Percentiles rank a stretch among this genome's conserved stretches.
phyloP scores from a whole-genome alignment of 2,888 invertebrate species.

The Nasonia oneida region DNA sequence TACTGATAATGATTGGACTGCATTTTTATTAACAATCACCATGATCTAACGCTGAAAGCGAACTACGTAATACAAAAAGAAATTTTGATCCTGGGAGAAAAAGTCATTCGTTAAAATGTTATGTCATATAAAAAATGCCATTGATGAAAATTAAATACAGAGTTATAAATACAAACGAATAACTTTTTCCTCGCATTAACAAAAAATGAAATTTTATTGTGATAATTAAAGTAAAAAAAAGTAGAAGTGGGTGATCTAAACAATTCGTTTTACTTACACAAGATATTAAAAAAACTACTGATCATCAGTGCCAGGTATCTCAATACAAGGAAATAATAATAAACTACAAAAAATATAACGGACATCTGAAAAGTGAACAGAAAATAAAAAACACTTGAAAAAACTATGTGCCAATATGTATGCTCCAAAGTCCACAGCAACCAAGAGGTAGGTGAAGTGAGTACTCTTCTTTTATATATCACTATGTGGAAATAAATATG shows the following conservation, averaged over 20 bases:
- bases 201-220: constrained; percentile 16
- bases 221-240: constrained; percentile 27
- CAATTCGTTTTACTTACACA: constrained; percentile 70
- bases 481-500: constrained; percentile 18
- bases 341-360: constrained; percentile 72
- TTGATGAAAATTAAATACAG: not conserved
- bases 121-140: not conserved
- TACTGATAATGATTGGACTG: constrained; percentile 53
- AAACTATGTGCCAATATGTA: constrained; percentile 63
- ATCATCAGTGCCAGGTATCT: constrained; percentile 72
- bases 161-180: constrained; percentile 6
- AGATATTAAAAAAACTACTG: constrained; percentile 69
- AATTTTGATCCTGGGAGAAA: constrained; percentile 14
- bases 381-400: constrained; percentile 65
- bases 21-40: constrained; percentile 31
- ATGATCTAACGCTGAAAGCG: constrained; percentile 45
- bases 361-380: constrained; percentile 73
- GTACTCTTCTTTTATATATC: constrained; percentile 52
- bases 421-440: constrained; percentile 58
- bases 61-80: constrained; percentile 34
- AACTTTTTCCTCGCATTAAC: constrained; percentile 3
- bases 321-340: constrained; percentile 68
- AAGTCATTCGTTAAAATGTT: constrained; percentile 21
- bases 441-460: constrained; percentile 57
- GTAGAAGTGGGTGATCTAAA: constrained; percentile 43